These are phyloP conservation scores for Stenchaetothrips biformis DNA, from an alignment of 2,888 invertebrate species.

Conservation along the genomic window DNA sequence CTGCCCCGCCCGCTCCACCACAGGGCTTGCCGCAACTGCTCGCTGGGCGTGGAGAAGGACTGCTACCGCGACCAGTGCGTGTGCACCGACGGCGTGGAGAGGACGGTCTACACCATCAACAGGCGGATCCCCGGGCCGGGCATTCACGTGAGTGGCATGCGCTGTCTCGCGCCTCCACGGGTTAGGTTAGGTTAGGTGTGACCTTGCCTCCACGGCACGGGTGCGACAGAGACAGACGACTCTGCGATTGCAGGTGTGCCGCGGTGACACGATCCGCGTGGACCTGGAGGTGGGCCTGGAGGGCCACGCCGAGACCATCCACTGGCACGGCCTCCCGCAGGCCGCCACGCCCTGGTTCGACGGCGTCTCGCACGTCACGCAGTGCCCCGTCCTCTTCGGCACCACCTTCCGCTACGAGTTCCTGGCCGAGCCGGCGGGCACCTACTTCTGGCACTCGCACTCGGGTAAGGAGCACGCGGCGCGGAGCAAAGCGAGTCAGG, in stretches of 20 bases:
- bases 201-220: no score
- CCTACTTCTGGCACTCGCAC: slow-evolving; percentile 45
- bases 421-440: slow-evolving; percentile 42
- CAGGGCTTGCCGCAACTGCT: slow-evolving; percentile 50
- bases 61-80: slow-evolving; percentile 50
- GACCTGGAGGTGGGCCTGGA: slow-evolving; percentile 46
- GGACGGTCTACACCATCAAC: slow-evolving; percentile 49
- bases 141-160: slow-evolving; percentile 44
- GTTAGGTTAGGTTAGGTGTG: no score
- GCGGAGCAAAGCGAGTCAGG: no score
- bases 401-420: slow-evolving; percentile 45
- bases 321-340: slow-evolving; percentile 49
- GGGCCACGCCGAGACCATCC: slow-evolving; percentile 46
- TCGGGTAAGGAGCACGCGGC: slow-evolving; percentile 35
- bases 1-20: not conserved
- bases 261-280: slow-evolving; percentile 51
- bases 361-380: slow-evolving; percentile 45
- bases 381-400: slow-evolving; percentile 44
- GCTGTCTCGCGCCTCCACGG: not conserved
- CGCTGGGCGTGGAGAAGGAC: slow-evolving; percentile 43
- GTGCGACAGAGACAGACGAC: slow-evolving; percentile 40
- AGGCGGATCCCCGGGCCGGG: slow-evolving; percentile 50
- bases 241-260: slow-evolving; percentile 53
- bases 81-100: slow-evolving; percentile 49
- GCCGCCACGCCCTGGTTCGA: slow-evolving; percentile 44